Percentiles rank a stretch among this genome's conserved stretches.
These are phyloP conservation scores for Lordiphosa collinella DNA, from an alignment of 1,140 invertebrate species.

Conservation along the genomic window DNA sequence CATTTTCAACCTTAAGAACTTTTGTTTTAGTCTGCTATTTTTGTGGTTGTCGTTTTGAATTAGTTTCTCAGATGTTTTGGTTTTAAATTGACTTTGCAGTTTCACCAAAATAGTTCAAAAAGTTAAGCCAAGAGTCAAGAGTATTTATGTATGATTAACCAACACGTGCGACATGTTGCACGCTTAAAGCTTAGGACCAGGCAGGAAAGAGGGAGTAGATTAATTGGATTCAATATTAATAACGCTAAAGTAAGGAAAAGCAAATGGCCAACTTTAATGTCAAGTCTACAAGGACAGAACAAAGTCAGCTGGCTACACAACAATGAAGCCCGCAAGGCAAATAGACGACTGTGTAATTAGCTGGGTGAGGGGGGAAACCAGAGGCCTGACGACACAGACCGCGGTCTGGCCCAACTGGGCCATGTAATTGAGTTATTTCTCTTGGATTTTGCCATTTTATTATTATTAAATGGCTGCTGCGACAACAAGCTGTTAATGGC, in stretches of 20 bases:
- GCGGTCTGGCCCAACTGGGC: conserved; percentile 18
- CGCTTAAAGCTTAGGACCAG: conserved; percentile 3
- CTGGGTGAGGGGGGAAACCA: not conserved
- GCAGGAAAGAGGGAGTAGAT: conserved; percentile 34
- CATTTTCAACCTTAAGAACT: too few relatives aligned
- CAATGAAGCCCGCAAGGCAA: conserved; percentile 1
- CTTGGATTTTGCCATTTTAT: conserved; percentile 56
- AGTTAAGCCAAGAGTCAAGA: conserved; percentile 43
- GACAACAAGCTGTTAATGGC: conserved; percentile 74
- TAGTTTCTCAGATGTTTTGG: not conserved
- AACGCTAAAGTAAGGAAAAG: conserved; percentile 8
- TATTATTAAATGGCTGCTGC: conserved; percentile 71
- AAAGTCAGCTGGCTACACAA: not conserved
- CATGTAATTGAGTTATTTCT: conserved; percentile 70
- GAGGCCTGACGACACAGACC: not conserved
- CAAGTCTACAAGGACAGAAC: not conserved
- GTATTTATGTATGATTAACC: conserved; percentile 40
- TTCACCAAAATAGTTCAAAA: conserved; percentile 7
- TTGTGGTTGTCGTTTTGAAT: too few relatives aligned
- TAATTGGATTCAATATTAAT: conserved; percentile 53
- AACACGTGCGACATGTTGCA: conserved; percentile 38
- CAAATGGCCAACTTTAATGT: conserved; percentile 8
- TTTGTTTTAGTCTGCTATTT: too few relatives aligned
- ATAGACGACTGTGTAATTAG: conserved; percentile 22
- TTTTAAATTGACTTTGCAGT: conserved; percentile 21